Percentiles rank a stretch among this genome's conserved stretches.
These are phyloP conservation scores for Tuberolachnus salignus DNA, from an alignment of 2,888 invertebrate species.

Conservation along the genomic window DNA sequence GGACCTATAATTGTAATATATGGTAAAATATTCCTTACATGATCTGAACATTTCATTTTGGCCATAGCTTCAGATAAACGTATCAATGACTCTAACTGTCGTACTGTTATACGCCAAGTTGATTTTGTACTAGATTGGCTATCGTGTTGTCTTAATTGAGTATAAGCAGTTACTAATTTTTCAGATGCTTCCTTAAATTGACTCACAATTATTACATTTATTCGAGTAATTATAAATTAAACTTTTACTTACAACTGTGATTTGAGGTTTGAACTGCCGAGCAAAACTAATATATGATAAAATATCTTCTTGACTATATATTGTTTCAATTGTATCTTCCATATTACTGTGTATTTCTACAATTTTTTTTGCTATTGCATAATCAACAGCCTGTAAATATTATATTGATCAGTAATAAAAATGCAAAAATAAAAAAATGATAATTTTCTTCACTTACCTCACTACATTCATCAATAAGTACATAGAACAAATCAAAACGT, in stretches of 20 bases:
- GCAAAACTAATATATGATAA: conserved; percentile 96
- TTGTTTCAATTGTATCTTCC: conserved; percentile 77
- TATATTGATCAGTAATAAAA: background rate
- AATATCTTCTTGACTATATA: conserved; percentile 88
- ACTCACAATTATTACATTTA: background rate
- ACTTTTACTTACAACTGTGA: conserved; percentile 70
- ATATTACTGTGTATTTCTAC: conserved; percentile 91
- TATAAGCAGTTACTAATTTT: conserved; percentile 87
- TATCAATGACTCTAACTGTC: conserved; percentile 94
- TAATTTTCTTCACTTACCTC: conserved; percentile 66
- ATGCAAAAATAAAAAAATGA: background rate
- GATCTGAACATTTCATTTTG: conserved; percentile 91
- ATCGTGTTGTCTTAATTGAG: conserved; percentile 83
- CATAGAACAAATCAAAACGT: conserved; percentile 97
- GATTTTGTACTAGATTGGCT: conserved; percentile 69
- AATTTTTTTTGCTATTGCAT: conserved; percentile 94
- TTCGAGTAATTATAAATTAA: background rate
- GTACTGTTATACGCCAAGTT: conserved; percentile 95
- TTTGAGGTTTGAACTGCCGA: conserved; percentile 89
- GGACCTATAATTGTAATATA: background rate
- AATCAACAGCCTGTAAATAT: conserved; percentile 77
- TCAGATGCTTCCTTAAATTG: conserved; percentile 74
- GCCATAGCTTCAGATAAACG: conserved; percentile 96
- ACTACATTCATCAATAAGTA: conserved; percentile 95
- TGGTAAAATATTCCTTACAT: conserved; percentile 65